Conservation (phyloP, 2,797 vertebrate genomes). For the Peromyscus melanophrys region DNA sequence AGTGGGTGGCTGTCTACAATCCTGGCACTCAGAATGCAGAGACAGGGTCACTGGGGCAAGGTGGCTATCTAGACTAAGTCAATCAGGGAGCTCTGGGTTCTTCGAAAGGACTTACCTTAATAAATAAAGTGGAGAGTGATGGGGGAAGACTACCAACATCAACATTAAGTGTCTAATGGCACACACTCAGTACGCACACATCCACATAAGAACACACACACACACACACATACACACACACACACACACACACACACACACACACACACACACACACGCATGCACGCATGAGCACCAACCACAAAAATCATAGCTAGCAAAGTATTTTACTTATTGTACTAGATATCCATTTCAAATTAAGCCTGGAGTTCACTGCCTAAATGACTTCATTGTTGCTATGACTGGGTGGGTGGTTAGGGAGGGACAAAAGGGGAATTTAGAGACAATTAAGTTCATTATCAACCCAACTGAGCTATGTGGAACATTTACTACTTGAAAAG, state of each 20-base stretch:
- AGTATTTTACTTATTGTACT: neutral
- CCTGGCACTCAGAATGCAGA: neutral
- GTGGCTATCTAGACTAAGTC: neutral
- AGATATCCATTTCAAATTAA: constrained; percentile 6
- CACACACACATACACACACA: too few species aligned
- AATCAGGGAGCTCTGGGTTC: neutral
- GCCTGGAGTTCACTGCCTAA: neutral
- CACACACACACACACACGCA: too few species aligned
- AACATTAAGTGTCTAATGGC: neutral
- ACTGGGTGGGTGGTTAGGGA: neutral
- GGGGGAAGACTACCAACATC: neutral
- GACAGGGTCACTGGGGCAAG: neutral
- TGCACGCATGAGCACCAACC: too few species aligned
- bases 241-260: too few species aligned
- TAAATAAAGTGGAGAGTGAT: neutral
- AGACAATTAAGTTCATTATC: neutral
- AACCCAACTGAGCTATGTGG: neutral
- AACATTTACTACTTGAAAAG: neutral
- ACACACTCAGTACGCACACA: neutral
- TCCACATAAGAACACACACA: neutral
- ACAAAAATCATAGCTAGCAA: neutral
- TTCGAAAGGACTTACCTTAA: neutral
- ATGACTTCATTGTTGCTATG: neutral
- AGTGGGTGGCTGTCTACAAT: neutral
- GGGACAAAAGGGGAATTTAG: neutral